Evolutionary conservation across 2,888 invertebrate genomes (phyloP), one percentile per base, ranked within the genome.

Genomic region (Aromia moschata): DNA sequence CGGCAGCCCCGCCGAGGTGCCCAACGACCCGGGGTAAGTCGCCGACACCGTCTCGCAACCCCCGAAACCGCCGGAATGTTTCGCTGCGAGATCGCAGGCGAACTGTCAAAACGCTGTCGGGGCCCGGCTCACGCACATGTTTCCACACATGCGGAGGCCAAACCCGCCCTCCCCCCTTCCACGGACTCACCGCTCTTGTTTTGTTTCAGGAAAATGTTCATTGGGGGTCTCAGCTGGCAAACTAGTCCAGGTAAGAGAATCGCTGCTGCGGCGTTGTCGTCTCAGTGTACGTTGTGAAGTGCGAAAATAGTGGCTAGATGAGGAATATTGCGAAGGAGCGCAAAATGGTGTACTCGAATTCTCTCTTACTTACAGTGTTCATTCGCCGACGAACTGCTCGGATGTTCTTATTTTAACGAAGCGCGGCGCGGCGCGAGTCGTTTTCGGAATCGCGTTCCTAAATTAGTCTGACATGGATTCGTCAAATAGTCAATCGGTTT

Each of bases 151-250:
- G 64, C 64, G 62, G 54, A 55, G 18, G 33, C 49, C 60, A n/a
- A n/a, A 53, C 58, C 44, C 53, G 44, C 44, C 61, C 58, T 52
- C 46, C 56, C 55, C 59, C 49, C 47, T 18, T 41, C 38, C 12
- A 55, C 49, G 38, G 51, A 45, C 36, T 20, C 58, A 46, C 55
- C 37, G 49, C 5, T 62, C 58, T 58, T 81, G 83, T 84, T 86
- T 86, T 88, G 84, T 93, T 94, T 77, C 90, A 98, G 98, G 87
- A 98, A 98, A 93, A 98, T 98, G 97, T 98, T 98, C 90, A 96
- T 98, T 86, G 98, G 98, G 81, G 98, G 98, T 81, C 91, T 98
- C 82, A 97, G 97, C 87, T 98, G 98, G 98, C 98, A 98, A 88
- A 98, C 98, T 81, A 97, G 96, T 88, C 96, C 97, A 91, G 97